Base-by-base conservation (phyloP, 2,888 invertebrate species). In the Heliconius ismenius region DNA sequence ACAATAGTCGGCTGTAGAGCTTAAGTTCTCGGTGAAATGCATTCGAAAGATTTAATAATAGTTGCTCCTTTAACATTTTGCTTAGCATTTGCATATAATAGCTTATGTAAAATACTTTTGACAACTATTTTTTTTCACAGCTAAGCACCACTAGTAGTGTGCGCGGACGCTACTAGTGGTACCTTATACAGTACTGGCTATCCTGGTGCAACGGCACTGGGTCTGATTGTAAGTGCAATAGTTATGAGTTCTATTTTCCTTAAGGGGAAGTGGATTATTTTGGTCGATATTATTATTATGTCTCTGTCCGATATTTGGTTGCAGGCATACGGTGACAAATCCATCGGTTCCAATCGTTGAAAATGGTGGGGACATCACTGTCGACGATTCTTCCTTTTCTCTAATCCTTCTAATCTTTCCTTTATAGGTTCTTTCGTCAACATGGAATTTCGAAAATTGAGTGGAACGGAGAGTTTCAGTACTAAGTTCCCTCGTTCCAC, bases 31-130 rank as follows among this genome's bases (percentile, higher is more conserved):
- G 54, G 69, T 58, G 54, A 70, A 70, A 70, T 70, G 69, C 69
- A 58, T 70, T 70, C 69, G 28, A 69, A 69, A 69, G 69, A 69
- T 69, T 69, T 69, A 54, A 69, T 69, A 69, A 69, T 69, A 54
- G 26, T 69, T 69, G 69, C 69, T 69, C 49, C 54, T 69, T 69
- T 69, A 69, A 69, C 69, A 69, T 54, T 69, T 69, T 69, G 54
- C 69, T 69, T 69, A 69, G 49, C 49, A 69, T 69, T 69, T 69
- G 69, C 49, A 69, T 69, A 69, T 68, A 49, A 68, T 69, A 49
- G 69, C 21, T 54, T 69, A 70, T 70, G 49, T 70, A 32, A 70
- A 70, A 70, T 32, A 58, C 54, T 70, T 70, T 54, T 70, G 69
- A 54, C 32, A 32, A 58, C 4, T 13, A 21, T 32, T 70, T 58